Conservation (phyloP, 1,140 invertebrate species). For the Drosophila nikananu region DNA sequence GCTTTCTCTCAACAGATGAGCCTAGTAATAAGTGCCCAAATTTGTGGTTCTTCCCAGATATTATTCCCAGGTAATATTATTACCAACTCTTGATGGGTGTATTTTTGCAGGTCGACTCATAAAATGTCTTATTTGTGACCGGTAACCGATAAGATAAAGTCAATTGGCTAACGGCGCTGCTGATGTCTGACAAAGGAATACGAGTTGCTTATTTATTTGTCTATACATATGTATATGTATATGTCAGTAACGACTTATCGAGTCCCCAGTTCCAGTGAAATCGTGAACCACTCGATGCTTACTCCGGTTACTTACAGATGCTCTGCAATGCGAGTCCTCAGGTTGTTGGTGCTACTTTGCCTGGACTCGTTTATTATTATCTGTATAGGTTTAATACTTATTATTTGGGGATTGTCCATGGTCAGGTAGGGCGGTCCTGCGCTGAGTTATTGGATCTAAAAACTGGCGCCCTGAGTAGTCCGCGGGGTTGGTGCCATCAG, state of each 20-base stretch:
- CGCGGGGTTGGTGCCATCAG: constrained; percentile 2
- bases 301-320: constrained; percentile 41
- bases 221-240: constrained; percentile 10
- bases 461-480: constrained; percentile 17
- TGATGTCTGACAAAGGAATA: constrained; percentile 46
- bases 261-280: constrained; percentile 18
- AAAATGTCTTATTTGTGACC: constrained; percentile 35
- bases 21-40: too few relatives aligned
- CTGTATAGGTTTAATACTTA: constrained; percentile 32
- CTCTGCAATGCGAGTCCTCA: constrained; percentile 15
- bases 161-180: constrained; percentile 34
- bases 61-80: not conserved
- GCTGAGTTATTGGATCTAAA: constrained; percentile 13
- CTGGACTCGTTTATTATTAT: constrained; percentile 30
- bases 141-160: constrained; percentile 48
- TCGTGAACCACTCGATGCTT: not conserved
- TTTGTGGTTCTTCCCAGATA: constrained; percentile 1
- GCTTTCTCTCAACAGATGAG: not conserved
- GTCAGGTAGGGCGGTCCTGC: constrained; percentile 16
- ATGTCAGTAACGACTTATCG: constrained; percentile 7
- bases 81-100: constrained; percentile 13
- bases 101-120: constrained; percentile 7
- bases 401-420: constrained; percentile 41
- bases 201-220: constrained; percentile 33
- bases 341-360: constrained; percentile 10